Percentiles rank a stretch among this genome's conserved stretches.
Conservation (phyloP, 2,888 invertebrate genomes). For the Melanchra persicariae region DNA sequence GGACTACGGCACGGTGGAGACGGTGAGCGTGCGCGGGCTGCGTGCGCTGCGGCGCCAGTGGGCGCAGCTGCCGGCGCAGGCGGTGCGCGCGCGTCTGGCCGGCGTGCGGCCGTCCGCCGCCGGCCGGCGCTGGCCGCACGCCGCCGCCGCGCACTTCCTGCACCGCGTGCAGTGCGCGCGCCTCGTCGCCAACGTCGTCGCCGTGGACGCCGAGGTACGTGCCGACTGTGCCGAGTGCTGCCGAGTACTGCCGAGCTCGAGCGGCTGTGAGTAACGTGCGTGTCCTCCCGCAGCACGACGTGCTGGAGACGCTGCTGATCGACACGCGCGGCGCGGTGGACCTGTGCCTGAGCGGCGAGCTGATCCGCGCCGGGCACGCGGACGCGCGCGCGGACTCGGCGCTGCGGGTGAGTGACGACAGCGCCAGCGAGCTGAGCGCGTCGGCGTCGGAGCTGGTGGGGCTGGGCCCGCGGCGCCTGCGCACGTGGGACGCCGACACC, state of each 20-base stretch:
- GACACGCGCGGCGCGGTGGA: constrained; percentile 88
- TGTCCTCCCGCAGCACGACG: constrained; percentile 68
- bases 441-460: constrained; percentile 78
- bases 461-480: constrained; percentile 70
- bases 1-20: constrained; percentile 91
- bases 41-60: constrained; percentile 81
- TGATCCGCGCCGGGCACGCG: constrained; percentile 89
- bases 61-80: constrained; percentile 87
- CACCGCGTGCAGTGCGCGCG: constrained; percentile 75
- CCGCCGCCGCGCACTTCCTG: constrained; percentile 83
- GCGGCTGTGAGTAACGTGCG: no score
- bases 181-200: constrained; percentile 81
- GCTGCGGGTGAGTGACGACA: constrained; percentile 76
- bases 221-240: no score
- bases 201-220: constrained; percentile 35
- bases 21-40: constrained; percentile 71
- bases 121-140: constrained; percentile 85
- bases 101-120: constrained; percentile 82
- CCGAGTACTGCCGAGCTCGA: no score
- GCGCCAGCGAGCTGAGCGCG: constrained; percentile 72
- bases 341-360: constrained; percentile 85
- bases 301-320: constrained; percentile 85
- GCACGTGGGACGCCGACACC: constrained; percentile 70
- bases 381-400: constrained; percentile 75
- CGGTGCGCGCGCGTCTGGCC: constrained; percentile 87